Conservation (phyloP, 2,888 invertebrate genomes). For the Adelognathus sp. region DNA sequence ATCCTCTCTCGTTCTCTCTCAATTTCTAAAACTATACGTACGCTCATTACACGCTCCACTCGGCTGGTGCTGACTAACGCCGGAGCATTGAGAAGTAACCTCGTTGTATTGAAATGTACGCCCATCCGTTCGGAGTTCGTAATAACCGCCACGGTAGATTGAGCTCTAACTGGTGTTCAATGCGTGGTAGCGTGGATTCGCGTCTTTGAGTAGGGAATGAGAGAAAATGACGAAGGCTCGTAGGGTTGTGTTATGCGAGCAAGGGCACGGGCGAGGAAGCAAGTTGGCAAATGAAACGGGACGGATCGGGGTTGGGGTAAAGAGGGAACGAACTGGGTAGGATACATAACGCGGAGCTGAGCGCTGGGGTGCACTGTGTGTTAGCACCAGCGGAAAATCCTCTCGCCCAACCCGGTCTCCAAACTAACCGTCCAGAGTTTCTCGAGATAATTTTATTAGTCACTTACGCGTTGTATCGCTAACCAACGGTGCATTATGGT, state of each 20-base stretch:
- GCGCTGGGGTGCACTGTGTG: background rate
- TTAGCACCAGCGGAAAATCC: conserved; percentile 3
- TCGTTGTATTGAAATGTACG: conserved; percentile 30
- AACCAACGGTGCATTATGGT: conserved; percentile 71
- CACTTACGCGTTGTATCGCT: conserved; percentile 70
- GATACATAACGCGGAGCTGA: background rate
- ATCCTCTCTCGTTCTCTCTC: background rate
- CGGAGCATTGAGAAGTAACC: conserved; percentile 30
- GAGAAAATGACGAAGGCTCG: conserved; percentile 5
- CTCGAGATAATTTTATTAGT: conserved; percentile 70
- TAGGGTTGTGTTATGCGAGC: background rate
- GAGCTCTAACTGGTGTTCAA: background rate
- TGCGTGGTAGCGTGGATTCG: conserved; percentile 8
- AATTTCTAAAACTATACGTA: background rate
- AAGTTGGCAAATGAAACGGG: background rate
- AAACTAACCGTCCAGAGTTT: conserved; percentile 68
- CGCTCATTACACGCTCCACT: background rate
- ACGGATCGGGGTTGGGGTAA: background rate
- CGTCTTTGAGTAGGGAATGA: conserved; percentile 18
- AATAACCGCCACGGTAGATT: conserved; percentile 22
- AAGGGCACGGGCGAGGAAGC: background rate
- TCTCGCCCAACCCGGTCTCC: conserved; percentile 12
- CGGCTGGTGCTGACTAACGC: background rate
- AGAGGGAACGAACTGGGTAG: background rate
- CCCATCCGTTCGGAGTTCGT: conserved; percentile 50